A percentile compares a stretch with the other conserved stretches of the same genome.
phyloP scores from a whole-genome alignment of 2,797 vertebrate genomes.

The Scyliorhinus canicula region DNA sequence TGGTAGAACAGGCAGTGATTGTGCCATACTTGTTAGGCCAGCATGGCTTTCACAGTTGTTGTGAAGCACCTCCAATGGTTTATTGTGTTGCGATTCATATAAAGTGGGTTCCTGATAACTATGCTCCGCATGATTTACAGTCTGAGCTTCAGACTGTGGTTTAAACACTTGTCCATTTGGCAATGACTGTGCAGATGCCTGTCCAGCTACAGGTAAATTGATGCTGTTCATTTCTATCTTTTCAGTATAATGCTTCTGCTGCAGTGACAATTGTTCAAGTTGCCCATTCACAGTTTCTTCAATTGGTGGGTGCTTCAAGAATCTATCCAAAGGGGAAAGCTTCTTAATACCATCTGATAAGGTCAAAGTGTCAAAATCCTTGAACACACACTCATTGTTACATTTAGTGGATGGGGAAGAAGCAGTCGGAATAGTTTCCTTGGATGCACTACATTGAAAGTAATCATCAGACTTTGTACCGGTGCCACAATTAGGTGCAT shows the following conservation, averaged over 20 bases:
- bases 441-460: slow-evolving; percentile 82
- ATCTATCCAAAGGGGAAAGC: slow-evolving; percentile 62
- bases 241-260: slow-evolving; percentile 14
- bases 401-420: slow-evolving; percentile 74
- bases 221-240: slow-evolving; percentile 51
- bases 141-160: slow-evolving; percentile 84
- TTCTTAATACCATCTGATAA: slow-evolving; percentile 72
- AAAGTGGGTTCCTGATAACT: slow-evolving; percentile 84
- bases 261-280: slow-evolving; percentile 36
- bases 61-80: slow-evolving; percentile 69
- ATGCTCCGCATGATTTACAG: slow-evolving; percentile 74
- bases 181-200: slow-evolving; percentile 63
- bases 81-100: slow-evolving; percentile 86
- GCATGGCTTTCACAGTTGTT: slow-evolving; percentile 77
- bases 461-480: slow-evolving; percentile 82
- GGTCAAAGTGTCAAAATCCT: slow-evolving; percentile 72
- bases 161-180: slow-evolving; percentile 84
- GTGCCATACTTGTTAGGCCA: slow-evolving; percentile 73
- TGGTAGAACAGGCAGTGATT: slow-evolving; percentile 68
- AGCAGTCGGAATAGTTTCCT: slow-evolving; percentile 76
- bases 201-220: slow-evolving; percentile 60
- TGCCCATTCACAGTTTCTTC: slow-evolving; percentile 35
- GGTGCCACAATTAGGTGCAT: slow-evolving; percentile 77
- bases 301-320: slow-evolving; percentile 10
- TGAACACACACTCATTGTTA: slow-evolving; percentile 59